Evolutionary conservation across 2,888 invertebrate genomes (phyloP).

Genomic region (Seladonia tumulorum): DNA sequence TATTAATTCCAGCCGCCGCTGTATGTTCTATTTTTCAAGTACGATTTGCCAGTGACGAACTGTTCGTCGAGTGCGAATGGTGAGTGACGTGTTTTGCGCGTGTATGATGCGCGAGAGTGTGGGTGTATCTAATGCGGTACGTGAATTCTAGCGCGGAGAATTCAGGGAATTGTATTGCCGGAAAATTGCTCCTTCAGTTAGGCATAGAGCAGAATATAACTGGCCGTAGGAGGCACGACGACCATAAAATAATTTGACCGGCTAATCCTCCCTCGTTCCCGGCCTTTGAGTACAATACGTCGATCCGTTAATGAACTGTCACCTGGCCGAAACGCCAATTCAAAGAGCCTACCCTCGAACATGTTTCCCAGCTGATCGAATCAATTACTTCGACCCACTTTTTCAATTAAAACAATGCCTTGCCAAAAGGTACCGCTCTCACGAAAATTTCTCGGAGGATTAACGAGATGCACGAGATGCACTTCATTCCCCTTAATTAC

Average conservation of each 20-base stretch:
- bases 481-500: not conserved
- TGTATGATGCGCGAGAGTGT: not conserved
- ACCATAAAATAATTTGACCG: not conserved
- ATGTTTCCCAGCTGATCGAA: constrained; percentile 13
- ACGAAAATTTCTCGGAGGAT: not conserved
- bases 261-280: not conserved
- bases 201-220: not conserved
- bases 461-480: not conserved
- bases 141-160: not conserved
- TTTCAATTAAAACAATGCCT: not conserved
- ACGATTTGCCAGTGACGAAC: not conserved
- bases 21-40: no score
- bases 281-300: constrained; percentile 33
- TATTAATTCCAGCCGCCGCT: no score
- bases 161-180: constrained; percentile 1
- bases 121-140: not conserved
- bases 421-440: not conserved
- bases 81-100: not conserved
- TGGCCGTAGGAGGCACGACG: not conserved
- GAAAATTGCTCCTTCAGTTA: not conserved
- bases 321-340: constrained; percentile 51
- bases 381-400: not conserved
- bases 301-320: constrained; percentile 59
- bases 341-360: constrained; percentile 30
- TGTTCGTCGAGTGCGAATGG: not conserved